Conservation (phyloP, 1,140 invertebrate species). For the Proales similis region DNA sequence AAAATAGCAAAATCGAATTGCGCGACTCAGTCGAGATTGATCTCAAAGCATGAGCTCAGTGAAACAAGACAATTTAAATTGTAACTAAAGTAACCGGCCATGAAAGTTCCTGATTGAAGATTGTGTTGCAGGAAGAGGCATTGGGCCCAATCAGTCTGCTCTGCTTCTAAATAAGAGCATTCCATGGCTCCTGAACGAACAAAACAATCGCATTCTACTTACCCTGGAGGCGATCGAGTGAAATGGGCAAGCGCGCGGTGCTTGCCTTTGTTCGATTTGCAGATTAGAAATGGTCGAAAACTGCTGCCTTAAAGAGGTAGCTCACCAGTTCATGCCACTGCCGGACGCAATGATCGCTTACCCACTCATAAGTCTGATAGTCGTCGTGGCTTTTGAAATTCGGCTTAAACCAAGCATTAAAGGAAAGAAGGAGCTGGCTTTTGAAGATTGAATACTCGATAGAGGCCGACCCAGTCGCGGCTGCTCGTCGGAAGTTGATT, state of each 20-base stretch:
- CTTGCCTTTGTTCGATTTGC: not conserved
- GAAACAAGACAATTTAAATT: constrained; percentile 7
- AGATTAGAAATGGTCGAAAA: not conserved
- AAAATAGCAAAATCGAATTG: no score
- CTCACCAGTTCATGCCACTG: not conserved
- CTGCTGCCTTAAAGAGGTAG: not conserved
- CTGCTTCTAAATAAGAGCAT: not conserved
- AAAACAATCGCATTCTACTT: not conserved
- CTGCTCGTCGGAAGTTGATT: not conserved
- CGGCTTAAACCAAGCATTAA: not conserved
- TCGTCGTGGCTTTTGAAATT: constrained; percentile 16
- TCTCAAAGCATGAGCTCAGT: no score
- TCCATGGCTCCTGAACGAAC: not conserved
- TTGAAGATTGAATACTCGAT: not conserved
- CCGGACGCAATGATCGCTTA: not conserved
- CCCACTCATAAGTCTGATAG: constrained; percentile 26
- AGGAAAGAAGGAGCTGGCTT: not conserved
- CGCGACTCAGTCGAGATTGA: no score
- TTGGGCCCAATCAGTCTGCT: not conserved
- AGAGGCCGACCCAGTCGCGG: constrained; percentile 23
- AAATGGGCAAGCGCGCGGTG: not conserved
- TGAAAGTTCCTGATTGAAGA: constrained; percentile 8
- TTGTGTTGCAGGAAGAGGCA: not conserved
- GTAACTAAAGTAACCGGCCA: constrained; percentile 34
- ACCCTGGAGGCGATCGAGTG: not conserved